phyloP scores from a whole-genome alignment of 2,113 vertebrate species.

The Columba janthina region DNA sequence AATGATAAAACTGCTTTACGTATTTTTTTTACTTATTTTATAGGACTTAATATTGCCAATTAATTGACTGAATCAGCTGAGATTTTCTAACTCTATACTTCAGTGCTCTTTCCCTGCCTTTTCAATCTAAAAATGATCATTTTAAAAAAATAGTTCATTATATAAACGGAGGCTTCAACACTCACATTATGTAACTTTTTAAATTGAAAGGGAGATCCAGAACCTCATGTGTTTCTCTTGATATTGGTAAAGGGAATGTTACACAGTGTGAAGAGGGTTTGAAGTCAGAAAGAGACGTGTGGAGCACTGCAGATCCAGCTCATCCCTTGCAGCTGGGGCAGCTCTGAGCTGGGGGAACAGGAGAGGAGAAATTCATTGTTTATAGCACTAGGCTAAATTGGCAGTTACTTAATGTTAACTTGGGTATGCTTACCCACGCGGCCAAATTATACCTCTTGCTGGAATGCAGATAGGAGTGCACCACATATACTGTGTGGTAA shows the following conservation, averaged over 20 bases:
- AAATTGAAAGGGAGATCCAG: background rate
- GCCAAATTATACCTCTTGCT: background rate
- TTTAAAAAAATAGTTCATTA: background rate
- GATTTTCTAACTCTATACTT: background rate
- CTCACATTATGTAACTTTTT: background rate
- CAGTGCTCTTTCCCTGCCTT: background rate
- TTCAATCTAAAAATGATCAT: background rate
- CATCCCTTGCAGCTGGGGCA: background rate
- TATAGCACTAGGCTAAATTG: background rate
- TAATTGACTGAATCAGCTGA: background rate
- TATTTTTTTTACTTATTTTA: slow-evolving; percentile 7
- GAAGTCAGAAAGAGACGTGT: background rate
- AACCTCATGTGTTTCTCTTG: background rate
- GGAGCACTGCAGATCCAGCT: background rate
- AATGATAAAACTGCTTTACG: background rate
- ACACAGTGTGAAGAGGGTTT: background rate
- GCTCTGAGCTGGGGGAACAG: background rate
- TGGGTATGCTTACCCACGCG: background rate
- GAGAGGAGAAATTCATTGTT: background rate
- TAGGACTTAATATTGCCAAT: background rate
- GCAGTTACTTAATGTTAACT: background rate
- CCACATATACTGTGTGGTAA: background rate
- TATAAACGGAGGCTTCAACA: background rate
- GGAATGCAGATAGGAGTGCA: background rate
- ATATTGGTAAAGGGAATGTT: background rate